Evolutionary conservation across 1,140 invertebrate genomes (phyloP).

Genomic region (Drosophila grimshawi): DNA sequence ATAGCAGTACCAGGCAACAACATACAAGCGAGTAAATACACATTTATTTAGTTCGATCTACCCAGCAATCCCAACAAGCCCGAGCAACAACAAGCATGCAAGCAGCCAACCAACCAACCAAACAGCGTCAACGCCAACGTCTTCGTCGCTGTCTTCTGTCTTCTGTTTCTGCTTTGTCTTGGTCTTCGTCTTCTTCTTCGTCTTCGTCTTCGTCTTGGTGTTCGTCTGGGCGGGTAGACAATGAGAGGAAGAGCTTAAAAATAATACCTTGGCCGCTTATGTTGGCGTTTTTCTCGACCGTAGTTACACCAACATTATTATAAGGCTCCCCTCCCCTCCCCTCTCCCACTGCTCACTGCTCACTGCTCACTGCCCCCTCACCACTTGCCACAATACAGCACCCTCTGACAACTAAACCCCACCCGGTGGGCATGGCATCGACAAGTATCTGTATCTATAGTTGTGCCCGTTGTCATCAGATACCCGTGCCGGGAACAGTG

Average conservation of each 20-base stretch:
- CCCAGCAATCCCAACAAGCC: conserved; percentile 9
- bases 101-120: conserved; percentile 7
- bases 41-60: conserved; percentile 80
- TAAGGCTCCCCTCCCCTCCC: conserved; percentile 17
- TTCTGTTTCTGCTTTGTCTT: conserved; percentile 2
- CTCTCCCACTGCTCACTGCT: neutral
- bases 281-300: conserved; percentile 69
- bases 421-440: neutral
- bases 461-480: conserved; percentile 63
- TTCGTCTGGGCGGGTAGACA: conserved; percentile 70
- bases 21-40: conserved; percentile 77
- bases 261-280: conserved; percentile 81
- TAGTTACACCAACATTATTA: conserved; percentile 70
- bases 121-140: conserved; percentile 56
- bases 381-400: neutral
- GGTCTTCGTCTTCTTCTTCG: conserved; percentile 9
- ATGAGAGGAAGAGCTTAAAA: conserved; percentile 81
- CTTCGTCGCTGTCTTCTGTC: conserved; percentile 15
- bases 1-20: conserved; percentile 18
- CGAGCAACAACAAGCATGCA: neutral
- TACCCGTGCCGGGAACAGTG: conserved; percentile 46
- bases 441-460: conserved; percentile 33
- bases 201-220: conserved; percentile 18
- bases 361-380: no score
- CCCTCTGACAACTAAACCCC: neutral